Evolutionary conservation across 2,113 vertebrate genomes (phyloP).

Genomic region (Hippocampus guttulatus): DNA sequence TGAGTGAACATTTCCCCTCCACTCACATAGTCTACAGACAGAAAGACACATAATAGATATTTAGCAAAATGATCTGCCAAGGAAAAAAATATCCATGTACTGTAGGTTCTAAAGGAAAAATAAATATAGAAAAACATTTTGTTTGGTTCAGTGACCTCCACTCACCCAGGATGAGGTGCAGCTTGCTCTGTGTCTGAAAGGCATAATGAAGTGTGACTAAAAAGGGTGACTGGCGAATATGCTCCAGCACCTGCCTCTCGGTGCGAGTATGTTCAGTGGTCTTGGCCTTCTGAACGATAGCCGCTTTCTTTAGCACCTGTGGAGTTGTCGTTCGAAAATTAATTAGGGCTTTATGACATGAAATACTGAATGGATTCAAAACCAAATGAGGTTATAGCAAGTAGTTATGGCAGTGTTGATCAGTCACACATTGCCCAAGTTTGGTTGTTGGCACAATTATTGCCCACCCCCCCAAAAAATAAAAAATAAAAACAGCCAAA

Average conservation of each 20-base stretch:
- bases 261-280: slow-evolving; percentile 88
- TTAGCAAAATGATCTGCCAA: slow-evolving; percentile 13
- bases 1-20: slow-evolving; percentile 92
- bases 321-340: neutral
- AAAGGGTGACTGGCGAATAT: slow-evolving; percentile 88
- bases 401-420: too few species aligned
- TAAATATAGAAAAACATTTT: neutral
- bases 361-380: neutral
- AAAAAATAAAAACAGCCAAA: too few species aligned
- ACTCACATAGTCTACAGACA: slow-evolving; percentile 82
- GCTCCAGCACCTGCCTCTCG: slow-evolving; percentile 85
- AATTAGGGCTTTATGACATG: neutral
- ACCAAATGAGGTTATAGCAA: too few species aligned
- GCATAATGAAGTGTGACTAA: slow-evolving; percentile 90
- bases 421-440: too few species aligned
- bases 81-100: neutral
- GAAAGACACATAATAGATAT: slow-evolving; percentile 29
- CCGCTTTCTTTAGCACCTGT: slow-evolving; percentile 86
- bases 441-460: too few species aligned
- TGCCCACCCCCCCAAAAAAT: too few species aligned
- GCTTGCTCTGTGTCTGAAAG: slow-evolving; percentile 89
- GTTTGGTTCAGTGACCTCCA: neutral
- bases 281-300: slow-evolving; percentile 87
- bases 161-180: slow-evolving; percentile 89
- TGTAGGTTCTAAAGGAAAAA: slow-evolving; percentile 4